A percentile compares a stretch with the other conserved stretches of the same genome.
Conservation (phyloP, 2,888 invertebrate species). For the Ectemnius continuus region DNA sequence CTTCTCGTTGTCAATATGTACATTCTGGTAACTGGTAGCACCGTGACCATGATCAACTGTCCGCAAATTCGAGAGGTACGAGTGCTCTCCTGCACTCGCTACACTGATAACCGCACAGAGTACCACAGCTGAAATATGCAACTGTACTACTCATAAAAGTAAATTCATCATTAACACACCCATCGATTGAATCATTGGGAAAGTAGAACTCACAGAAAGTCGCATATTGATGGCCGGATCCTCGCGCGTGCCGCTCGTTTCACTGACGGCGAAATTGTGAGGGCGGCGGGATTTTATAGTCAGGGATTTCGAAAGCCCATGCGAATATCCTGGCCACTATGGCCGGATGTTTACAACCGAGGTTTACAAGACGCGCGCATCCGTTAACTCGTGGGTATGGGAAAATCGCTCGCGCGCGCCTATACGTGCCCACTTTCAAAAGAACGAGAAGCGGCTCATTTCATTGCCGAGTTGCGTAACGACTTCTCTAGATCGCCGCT, state of each 20-base stretch:
- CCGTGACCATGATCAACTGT: conserved; percentile 69
- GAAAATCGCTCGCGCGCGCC: conserved; percentile 53
- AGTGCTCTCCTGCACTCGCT: conserved; percentile 51
- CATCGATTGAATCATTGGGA: background rate
- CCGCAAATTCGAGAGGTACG: conserved; percentile 65
- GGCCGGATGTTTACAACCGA: conserved; percentile 68
- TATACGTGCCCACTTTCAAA: conserved; percentile 58
- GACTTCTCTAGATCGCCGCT: background rate
- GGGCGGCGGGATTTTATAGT: conserved; percentile 56
- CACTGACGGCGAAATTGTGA: too few species aligned
- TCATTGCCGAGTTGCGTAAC: conserved; percentile 61
- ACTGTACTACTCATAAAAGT: conserved; percentile 52
- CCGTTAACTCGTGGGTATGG: conserved; percentile 57
- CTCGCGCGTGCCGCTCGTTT: background rate
- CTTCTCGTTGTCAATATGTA: conserved; percentile 65
- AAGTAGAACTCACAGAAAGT: conserved; percentile 60
- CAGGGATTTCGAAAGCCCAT: conserved; percentile 63
- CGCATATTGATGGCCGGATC: conserved; percentile 40
- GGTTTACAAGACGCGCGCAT: conserved; percentile 39
- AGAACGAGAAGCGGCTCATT: conserved; percentile 58
- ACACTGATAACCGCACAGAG: conserved; percentile 64
- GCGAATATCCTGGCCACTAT: conserved; percentile 60
- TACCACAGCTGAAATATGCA: conserved; percentile 54
- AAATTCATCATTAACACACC: background rate
- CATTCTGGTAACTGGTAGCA: conserved; percentile 73